Evolutionary conservation across 2,113 vertebrate species (phyloP).

Genomic region (Oncorhynchus kisutch): DNA sequence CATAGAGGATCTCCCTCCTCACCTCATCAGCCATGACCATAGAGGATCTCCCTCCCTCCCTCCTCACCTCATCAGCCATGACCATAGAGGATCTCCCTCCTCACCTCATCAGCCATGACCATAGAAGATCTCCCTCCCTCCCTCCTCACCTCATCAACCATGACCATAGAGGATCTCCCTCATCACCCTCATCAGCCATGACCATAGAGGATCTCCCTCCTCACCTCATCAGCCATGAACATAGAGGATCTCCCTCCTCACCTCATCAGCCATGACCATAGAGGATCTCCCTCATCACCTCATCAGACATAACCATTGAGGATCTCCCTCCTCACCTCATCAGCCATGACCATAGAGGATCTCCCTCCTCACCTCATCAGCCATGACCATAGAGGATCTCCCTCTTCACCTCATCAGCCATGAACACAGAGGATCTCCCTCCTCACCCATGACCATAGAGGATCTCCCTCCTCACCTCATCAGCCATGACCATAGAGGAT

Average conservation of each 20-base stretch:
- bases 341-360: not conserved
- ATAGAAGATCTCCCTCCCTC: too few species aligned
- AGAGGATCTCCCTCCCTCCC: slow-evolving; percentile 85
- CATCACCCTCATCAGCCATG: not conserved
- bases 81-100: not conserved
- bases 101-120: not conserved
- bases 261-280: slow-evolving; percentile 99
- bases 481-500: slow-evolving; percentile 99
- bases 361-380: slow-evolving; percentile 87
- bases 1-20: slow-evolving; percentile 36
- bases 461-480: slow-evolving; percentile 38
- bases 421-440: not conserved
- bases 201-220: not conserved
- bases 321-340: not conserved
- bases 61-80: not conserved
- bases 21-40: slow-evolving; percentile 99
- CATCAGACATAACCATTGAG: not conserved
- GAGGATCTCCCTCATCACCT: slow-evolving; percentile 75
- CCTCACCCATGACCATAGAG: not conserved
- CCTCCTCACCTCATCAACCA: slow-evolving; percentile 94
- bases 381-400: slow-evolving; percentile 99
- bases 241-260: slow-evolving; percentile 56
- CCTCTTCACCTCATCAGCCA: slow-evolving; percentile 52
- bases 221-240: not conserved
- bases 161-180: slow-evolving; percentile 98